Conservation (phyloP, 2,797 vertebrate species). For the Mustela erminea region DNA sequence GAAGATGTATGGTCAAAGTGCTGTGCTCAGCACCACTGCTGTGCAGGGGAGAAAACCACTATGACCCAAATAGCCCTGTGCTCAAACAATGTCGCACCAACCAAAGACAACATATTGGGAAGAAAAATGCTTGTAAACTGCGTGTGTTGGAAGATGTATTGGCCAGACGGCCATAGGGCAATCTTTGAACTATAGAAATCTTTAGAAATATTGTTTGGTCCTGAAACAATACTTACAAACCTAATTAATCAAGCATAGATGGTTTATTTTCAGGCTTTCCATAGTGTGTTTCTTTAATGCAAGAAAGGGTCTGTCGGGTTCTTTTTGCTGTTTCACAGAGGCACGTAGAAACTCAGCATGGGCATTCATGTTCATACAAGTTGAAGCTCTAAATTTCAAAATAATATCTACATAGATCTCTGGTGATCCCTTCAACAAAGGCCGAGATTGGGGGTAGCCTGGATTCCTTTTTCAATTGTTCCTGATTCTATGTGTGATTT, state of each 20-base stretch:
- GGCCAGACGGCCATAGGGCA: slow-evolving; percentile 90
- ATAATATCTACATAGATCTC: slow-evolving; percentile 73
- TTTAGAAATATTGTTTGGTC: slow-evolving; percentile 93
- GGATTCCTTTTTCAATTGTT: slow-evolving; percentile 59
- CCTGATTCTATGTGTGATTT: slow-evolving; percentile 2
- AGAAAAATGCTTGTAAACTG: slow-evolving; percentile 92
- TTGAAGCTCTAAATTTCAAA: slow-evolving; percentile 77
- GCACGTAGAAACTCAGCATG: slow-evolving; percentile 82
- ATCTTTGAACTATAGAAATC: slow-evolving; percentile 93
- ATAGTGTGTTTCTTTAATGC: slow-evolving; percentile 86
- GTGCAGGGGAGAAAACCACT: slow-evolving; percentile 90
- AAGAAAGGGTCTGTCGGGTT: slow-evolving; percentile 88
- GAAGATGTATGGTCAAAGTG: slow-evolving; percentile 92
- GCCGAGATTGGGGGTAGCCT: not conserved
- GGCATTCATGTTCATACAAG: slow-evolving; percentile 78
- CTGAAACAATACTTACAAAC: slow-evolving; percentile 92
- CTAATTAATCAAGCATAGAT: slow-evolving; percentile 93
- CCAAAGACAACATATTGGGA: slow-evolving; percentile 92
- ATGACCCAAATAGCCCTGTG: slow-evolving; percentile 90
- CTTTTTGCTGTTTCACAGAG: slow-evolving; percentile 87
- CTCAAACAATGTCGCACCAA: slow-evolving; percentile 92
- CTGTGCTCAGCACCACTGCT: slow-evolving; percentile 89
- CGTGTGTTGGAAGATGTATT: slow-evolving; percentile 91
- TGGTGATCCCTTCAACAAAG: slow-evolving; percentile 70
- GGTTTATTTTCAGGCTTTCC: slow-evolving; percentile 89